Evolutionary conservation across 1,140 invertebrate species (phyloP).

Genomic region (Vanessa tameamea): DNA sequence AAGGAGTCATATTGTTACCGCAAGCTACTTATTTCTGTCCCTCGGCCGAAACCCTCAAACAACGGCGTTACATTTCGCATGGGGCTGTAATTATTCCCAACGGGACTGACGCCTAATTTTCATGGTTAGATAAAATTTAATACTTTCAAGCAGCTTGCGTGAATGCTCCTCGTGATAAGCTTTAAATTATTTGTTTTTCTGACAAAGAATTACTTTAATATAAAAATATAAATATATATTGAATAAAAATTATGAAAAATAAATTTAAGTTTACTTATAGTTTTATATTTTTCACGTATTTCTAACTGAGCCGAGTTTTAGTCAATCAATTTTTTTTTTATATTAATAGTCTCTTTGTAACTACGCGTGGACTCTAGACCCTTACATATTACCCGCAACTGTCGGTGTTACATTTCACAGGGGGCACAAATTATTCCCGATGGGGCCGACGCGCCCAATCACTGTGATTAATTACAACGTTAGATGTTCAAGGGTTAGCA

Average conservation of each 20-base stretch:
- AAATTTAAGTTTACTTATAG: too few species aligned
- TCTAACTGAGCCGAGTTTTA: too few species aligned
- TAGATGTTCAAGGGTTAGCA: slow-evolving; percentile 11
- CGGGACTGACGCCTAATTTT: slow-evolving; percentile 26
- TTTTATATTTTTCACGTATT: too few species aligned
- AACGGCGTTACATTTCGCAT: slow-evolving; percentile 45
- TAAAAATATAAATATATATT: too few species aligned
- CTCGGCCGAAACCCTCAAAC: not conserved
- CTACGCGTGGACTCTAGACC: not conserved
- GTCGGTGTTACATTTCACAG: slow-evolving; percentile 46
- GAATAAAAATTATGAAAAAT: too few species aligned
- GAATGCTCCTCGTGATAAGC: too few species aligned
- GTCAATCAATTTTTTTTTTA: too few species aligned
- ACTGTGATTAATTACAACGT: slow-evolving; percentile 22
- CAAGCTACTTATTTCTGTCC: slow-evolving; percentile 28
- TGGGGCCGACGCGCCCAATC: slow-evolving; percentile 29
- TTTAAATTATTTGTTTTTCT: too few species aligned
- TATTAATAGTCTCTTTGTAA: not conserved
- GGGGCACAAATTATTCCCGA: slow-evolving; percentile 49
- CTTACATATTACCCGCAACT: slow-evolving; percentile 8
- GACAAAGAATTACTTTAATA: too few species aligned
- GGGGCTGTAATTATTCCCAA: slow-evolving; percentile 48
- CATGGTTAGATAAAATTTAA: slow-evolving; percentile 9
- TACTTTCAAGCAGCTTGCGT: not conserved
- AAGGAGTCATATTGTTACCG: slow-evolving; percentile 36